These are phyloP conservation scores for Spilarctia lutea DNA, from an alignment of 2,888 invertebrate species.

Conservation along the genomic window DNA sequence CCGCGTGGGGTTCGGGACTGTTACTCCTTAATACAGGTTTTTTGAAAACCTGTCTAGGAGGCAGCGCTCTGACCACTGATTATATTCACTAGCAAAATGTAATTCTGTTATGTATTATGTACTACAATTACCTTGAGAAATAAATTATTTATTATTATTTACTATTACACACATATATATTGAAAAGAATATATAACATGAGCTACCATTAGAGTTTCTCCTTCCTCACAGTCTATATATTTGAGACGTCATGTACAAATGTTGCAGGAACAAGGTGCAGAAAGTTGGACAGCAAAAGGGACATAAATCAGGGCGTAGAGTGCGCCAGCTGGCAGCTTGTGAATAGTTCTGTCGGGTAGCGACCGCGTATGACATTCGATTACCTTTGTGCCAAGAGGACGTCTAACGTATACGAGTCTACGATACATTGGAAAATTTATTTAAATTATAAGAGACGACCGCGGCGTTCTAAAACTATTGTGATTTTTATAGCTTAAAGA, in stretches of 20 bases:
- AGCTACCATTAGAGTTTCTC: constrained; percentile 55
- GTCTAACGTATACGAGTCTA: constrained; percentile 29
- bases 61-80: no score
- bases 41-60: no score
- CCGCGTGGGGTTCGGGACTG: no score
- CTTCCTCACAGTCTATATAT: constrained; percentile 69
- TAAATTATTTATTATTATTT: no score
- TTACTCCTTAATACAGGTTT: no score
- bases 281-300: constrained; percentile 79
- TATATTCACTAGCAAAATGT: no score
- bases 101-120: no score
- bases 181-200: constrained; percentile 36
- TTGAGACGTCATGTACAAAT: constrained; percentile 81
- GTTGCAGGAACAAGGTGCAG: constrained; percentile 81
- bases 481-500: neutral
- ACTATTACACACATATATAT: constrained; percentile 36
- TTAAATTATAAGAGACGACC: constrained; percentile 22
- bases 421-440: constrained; percentile 37
- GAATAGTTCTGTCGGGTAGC: constrained; percentile 76
- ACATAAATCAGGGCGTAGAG: constrained; percentile 79
- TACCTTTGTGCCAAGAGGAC: constrained; percentile 63
- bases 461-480: neutral
- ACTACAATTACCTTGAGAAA: no score
- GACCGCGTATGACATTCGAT: constrained; percentile 83
- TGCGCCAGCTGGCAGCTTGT: constrained; percentile 72